phyloP scores from a whole-genome alignment of 2,113 vertebrate species.

The Psittacus erithacus region DNA sequence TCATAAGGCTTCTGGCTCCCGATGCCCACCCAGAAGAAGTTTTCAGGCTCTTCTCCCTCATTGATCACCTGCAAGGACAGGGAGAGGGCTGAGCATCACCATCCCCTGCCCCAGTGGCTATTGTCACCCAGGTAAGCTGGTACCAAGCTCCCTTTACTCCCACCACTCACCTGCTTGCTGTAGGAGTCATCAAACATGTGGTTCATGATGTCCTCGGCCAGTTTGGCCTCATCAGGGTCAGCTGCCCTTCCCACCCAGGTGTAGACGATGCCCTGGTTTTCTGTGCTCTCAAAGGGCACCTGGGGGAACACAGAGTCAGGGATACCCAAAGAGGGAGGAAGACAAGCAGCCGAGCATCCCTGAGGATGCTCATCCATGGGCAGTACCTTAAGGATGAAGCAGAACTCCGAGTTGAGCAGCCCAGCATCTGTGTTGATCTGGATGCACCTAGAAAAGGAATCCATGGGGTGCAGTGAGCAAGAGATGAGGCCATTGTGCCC shows the following conservation, averaged over 20 bases:
- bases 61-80: conserved; percentile 86
- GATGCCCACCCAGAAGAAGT: conserved; percentile 99
- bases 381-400: conserved; percentile 94
- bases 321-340: not conserved
- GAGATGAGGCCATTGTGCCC: rapidly evolving
- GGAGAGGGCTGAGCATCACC: not conserved
- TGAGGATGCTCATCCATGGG: not conserved
- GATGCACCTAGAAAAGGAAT: conserved; percentile 83
- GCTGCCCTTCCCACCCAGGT: conserved; percentile 96
- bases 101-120: not conserved
- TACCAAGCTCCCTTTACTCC: not conserved
- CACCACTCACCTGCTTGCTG: conserved; percentile 89
- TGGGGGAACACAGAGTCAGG: conserved; percentile 41
- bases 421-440: conserved; percentile 92
- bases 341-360: not conserved
- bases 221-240: conserved; percentile 93
- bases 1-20: conserved; percentile 93
- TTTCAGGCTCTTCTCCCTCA: conserved; percentile 95
- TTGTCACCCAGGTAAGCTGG: not conserved
- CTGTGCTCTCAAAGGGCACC: conserved; percentile 98
- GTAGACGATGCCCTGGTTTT: conserved; percentile 97
- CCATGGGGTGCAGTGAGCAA: rapidly evolving
- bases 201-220: conserved; percentile 97
- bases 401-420: conserved; percentile 96
- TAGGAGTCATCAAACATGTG: conserved; percentile 95